A percentile compares a stretch with the other conserved stretches of the same genome.
Conservation (phyloP, 2,113 vertebrate genomes). For the Cryptomyrus ogoouensis region DNA sequence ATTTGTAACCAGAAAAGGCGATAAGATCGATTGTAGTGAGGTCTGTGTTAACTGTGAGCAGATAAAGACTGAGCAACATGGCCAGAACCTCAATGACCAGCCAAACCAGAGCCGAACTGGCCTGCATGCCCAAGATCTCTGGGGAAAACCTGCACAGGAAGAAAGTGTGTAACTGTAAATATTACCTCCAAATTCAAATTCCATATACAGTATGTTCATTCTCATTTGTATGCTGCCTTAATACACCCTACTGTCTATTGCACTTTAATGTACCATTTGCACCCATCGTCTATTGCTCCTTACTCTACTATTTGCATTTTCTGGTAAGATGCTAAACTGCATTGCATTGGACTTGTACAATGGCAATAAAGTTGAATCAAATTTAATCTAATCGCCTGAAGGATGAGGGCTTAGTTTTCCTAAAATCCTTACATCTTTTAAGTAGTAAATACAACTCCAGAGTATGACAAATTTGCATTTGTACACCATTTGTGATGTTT, state of each 20-base stretch:
- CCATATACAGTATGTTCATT: neutral
- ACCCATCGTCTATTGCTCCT: no score
- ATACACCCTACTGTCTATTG: no score
- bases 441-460: neutral
- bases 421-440: neutral
- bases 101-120: conserved; percentile 83
- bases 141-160: conserved; percentile 71
- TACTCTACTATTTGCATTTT: no score
- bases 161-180: neutral
- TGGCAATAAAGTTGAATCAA: no score
- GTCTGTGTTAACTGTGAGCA: conserved; percentile 77
- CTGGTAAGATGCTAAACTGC: no score
- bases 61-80: conserved; percentile 76
- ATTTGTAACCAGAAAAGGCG: conserved; percentile 87
- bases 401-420: neutral
- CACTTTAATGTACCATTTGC: no score
- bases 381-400: neutral
- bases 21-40: conserved; percentile 83
- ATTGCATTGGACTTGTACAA: no score
- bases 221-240: no score
- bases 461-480: neutral
- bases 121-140: conserved; percentile 83
- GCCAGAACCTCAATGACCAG: conserved; percentile 78
- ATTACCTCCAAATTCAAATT: neutral
- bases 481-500: neutral